Conservation (phyloP, 2,888 invertebrate species). For the Xanthorhoe spadicearia region DNA sequence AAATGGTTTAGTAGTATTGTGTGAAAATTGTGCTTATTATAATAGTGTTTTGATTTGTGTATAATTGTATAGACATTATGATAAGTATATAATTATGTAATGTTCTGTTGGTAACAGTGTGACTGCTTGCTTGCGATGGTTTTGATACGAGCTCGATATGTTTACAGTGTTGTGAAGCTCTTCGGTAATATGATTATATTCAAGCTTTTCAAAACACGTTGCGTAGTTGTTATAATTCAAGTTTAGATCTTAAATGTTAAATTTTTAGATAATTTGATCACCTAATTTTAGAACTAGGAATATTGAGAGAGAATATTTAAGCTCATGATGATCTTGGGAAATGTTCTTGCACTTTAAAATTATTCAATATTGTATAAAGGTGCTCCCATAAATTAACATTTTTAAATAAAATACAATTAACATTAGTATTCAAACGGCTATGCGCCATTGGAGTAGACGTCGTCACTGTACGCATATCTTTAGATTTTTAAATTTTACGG, state of each 20-base stretch:
- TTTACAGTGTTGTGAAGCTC: neutral
- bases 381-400: neutral
- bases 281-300: neutral
- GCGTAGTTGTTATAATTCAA: neutral
- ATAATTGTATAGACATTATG: conserved; percentile 8
- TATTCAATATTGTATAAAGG: no score
- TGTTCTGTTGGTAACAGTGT: conserved; percentile 41
- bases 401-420: no score
- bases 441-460: neutral
- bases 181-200: neutral
- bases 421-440: neutral
- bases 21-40: conserved; percentile 16
- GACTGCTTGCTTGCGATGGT: conserved; percentile 46
- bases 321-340: no score
- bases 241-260: no score
- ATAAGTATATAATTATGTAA: conserved; percentile 22
- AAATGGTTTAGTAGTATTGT: conserved; percentile 8
- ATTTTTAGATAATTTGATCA: no score
- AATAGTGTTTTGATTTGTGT: conserved; percentile 19
- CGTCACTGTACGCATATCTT: conserved; percentile 15
- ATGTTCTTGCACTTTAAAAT: no score
- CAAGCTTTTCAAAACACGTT: neutral
- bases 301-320: no score
- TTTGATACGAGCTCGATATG: conserved; percentile 6
- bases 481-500: neutral